These are phyloP conservation scores for Gephyroberyx darwinii DNA, from an alignment of 2,797 vertebrate genomes.

Conservation along the genomic window DNA sequence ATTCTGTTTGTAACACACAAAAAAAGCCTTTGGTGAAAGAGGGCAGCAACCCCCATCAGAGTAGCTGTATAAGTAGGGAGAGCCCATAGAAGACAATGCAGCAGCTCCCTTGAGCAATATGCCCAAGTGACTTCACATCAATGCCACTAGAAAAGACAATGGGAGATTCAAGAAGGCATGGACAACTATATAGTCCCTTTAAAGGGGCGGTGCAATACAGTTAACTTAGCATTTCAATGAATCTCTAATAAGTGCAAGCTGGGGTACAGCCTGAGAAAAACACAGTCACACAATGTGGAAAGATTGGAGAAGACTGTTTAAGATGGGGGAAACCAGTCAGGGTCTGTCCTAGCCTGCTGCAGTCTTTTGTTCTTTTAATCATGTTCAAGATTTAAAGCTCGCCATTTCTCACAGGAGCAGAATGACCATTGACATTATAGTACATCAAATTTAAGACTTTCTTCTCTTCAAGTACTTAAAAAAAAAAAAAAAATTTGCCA, in stretches of 20 bases:
- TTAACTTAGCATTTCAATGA: slow-evolving; percentile 76
- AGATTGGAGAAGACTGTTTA: slow-evolving; percentile 35
- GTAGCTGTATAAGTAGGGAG: slow-evolving; percentile 43
- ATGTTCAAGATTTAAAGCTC: slow-evolving; percentile 33
- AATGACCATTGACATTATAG: not conserved
- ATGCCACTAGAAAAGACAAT: slow-evolving; percentile 62
- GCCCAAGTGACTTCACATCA: slow-evolving; percentile 61
- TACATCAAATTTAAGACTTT: not conserved
- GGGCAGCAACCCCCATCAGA: slow-evolving; percentile 57
- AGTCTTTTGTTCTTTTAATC: slow-evolving; percentile 46
- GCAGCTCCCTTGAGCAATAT: slow-evolving; percentile 49
- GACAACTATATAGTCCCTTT: slow-evolving; percentile 51
- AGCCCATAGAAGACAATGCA: slow-evolving; percentile 58
- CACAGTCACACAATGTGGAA: slow-evolving; percentile 21
- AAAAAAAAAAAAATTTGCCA: slow-evolving; percentile 20
- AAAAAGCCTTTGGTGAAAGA: slow-evolving; percentile 47
- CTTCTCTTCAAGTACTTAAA: not conserved
- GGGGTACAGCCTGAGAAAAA: slow-evolving; percentile 24
- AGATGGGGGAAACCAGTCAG: slow-evolving; percentile 34
- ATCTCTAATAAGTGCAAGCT: slow-evolving; percentile 48
- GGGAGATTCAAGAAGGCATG: slow-evolving; percentile 50
- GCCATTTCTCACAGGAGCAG: slow-evolving; percentile 2
- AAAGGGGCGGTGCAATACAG: slow-evolving; percentile 57
- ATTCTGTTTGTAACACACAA: slow-evolving; percentile 30
- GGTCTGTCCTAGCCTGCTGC: slow-evolving; percentile 28